Percentiles rank a stretch among this genome's conserved stretches.
Evolutionary conservation across 2,888 invertebrate genomes (phyloP).

Genomic region (Spisula solida): DNA sequence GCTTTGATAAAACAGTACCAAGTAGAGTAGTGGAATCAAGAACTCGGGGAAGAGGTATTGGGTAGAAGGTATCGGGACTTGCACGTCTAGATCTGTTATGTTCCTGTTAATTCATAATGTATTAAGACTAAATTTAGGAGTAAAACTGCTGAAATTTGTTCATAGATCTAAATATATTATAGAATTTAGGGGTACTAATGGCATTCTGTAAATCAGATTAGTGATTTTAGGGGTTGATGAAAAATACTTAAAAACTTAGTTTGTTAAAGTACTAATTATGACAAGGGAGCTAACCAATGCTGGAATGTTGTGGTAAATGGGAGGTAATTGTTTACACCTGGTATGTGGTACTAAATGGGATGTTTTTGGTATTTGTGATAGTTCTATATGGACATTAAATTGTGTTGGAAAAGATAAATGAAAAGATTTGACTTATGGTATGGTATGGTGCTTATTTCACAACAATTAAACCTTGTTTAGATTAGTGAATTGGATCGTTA

Average conservation of each 20-base stretch:
- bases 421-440: too few relatives aligned
- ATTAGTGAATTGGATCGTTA: too few relatives aligned
- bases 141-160: too few relatives aligned
- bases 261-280: neutral
- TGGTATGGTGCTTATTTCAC: too few relatives aligned
- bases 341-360: conserved; percentile 15
- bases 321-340: neutral
- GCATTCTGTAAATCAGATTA: neutral
- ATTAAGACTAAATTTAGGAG: too few relatives aligned
- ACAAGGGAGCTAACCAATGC: neutral
- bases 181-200: neutral
- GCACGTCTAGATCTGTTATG: neutral
- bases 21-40: neutral
- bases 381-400: too few relatives aligned
- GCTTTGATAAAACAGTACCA: too few relatives aligned
- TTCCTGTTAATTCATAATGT: neutral
- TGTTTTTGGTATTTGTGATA: too few relatives aligned
- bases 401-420: too few relatives aligned
- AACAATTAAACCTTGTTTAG: too few relatives aligned
- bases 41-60: neutral
- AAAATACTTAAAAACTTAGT: neutral
- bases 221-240: neutral
- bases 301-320: neutral
- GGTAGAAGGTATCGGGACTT: neutral
- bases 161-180: neutral